These are phyloP conservation scores for Protobothrops flavoviridis DNA, from an alignment of 2,113 vertebrate genomes.

Conservation along the genomic window DNA sequence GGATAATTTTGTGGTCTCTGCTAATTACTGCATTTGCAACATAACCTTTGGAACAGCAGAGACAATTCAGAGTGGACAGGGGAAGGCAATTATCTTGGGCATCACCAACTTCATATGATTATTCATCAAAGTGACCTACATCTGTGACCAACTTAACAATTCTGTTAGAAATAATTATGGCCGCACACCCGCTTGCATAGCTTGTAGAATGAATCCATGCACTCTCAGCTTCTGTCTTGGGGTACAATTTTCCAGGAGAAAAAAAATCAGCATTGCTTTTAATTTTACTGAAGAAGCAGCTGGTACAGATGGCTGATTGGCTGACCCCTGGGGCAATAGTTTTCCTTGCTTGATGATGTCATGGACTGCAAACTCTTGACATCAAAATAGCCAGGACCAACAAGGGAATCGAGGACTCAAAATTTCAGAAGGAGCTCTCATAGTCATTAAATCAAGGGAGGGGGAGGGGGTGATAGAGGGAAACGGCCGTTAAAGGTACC, in stretches of 20 bases:
- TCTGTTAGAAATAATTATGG: background rate
- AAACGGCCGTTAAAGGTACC: background rate
- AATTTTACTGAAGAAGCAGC: background rate
- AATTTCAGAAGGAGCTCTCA: background rate
- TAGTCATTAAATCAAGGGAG: background rate
- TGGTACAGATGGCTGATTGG: background rate
- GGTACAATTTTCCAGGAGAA: background rate
- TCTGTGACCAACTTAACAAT: background rate
- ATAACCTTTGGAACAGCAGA: background rate
- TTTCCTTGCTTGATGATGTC: background rate
- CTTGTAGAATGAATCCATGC: background rate
- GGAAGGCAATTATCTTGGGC: background rate
- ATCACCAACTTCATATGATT: background rate
- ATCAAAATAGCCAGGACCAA: background rate
- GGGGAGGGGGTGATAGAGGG: background rate
- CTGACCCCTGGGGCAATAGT: background rate
- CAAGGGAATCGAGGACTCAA: background rate
- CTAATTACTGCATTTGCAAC: slow-evolving; percentile 52
- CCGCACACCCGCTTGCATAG: background rate
- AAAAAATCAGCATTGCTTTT: background rate
- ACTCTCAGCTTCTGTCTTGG: background rate
- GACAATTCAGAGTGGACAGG: background rate
- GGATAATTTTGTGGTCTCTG: slow-evolving; percentile 49
- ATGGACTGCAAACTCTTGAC: background rate
- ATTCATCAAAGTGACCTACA: background rate